Evolutionary conservation across 2,888 invertebrate genomes (phyloP), one percentile per base, ranked within the genome.

Genomic region (Rhodophaea formosa): DNA sequence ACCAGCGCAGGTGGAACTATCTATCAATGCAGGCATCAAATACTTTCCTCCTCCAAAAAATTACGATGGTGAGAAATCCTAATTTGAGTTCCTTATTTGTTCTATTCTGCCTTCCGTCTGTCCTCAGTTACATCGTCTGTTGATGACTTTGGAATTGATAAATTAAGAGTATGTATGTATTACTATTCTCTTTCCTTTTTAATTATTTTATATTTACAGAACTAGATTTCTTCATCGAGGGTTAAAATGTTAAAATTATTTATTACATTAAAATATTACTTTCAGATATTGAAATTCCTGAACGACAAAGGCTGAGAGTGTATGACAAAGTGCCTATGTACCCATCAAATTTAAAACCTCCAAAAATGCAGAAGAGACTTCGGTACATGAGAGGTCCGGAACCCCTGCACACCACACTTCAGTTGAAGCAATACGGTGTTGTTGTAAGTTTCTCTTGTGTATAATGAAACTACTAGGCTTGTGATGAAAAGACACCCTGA

Each of bases 371-470:
- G 66, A 98, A 97, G 75, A 93, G 93, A 56, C 84, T 98, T 1
- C 91, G 93, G n/a, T 93, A 95, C 43, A 97, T 98, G 96, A 92
- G 98, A 77, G 99, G 99, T 0, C 98, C 98, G 0, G 99, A 99
- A 84, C 64, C 80, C 6, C 79, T 97, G 23, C 98, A 99, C 74
- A 99, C 96, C 69, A 93, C 93, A 56, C 88, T 99, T 10, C 92
- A 97, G 60, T 95, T 98, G 72, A 95, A 96, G 74, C 99, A 99
- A 75, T 99, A 94, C 92, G 99, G 98, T 46, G 95, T 99, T 64
- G 92, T 98, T 83, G 97, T 97, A 89, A 90, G 93, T 86, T 35
- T 56, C 45, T 14, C 10, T 51, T 15, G 7, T 6, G 8, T 16
- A 15, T 15, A 15, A n/a, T 12, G 12, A 39, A 12, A 12, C 12